These are phyloP conservation scores for Malacosoma neustria DNA, from an alignment of 2,888 invertebrate genomes.

Conservation along the genomic window DNA sequence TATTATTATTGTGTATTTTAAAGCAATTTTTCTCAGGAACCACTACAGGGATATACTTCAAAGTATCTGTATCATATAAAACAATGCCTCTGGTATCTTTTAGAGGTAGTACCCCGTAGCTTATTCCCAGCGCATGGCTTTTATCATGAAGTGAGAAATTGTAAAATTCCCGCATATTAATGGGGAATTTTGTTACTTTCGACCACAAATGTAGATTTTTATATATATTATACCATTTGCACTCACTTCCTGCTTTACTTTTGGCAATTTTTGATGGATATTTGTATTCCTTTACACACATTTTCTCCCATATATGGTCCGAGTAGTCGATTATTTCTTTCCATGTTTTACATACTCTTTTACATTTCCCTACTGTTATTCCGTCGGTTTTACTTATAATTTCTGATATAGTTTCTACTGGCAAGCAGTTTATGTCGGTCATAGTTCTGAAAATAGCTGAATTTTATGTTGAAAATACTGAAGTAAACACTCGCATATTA, in stretches of 20 bases:
- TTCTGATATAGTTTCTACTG: conserved; percentile 46
- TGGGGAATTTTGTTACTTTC: conserved; percentile 24
- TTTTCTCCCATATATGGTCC: conserved; percentile 42
- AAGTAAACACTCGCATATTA: not conserved
- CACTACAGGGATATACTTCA: conserved; percentile 45
- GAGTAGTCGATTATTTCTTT: conserved; percentile 35
- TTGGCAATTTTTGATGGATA: conserved; percentile 45
- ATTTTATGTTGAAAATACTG: conserved; percentile 4
- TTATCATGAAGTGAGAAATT: conserved; percentile 42
- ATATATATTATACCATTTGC: conserved; percentile 48
- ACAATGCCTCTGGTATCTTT: conserved; percentile 41
- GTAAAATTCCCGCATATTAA: conserved; percentile 37
- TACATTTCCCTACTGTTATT: conserved; percentile 35
- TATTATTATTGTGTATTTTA: conserved; percentile 43
- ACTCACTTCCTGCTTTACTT: conserved; percentile 36
- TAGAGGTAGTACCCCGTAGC: conserved; percentile 43
- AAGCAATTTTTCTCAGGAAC: conserved; percentile 39
- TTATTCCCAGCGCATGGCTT: conserved; percentile 36
- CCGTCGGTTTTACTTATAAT: conserved; percentile 43
- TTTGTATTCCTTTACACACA: conserved; percentile 36
- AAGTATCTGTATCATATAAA: conserved; percentile 38
- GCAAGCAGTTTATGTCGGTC: conserved; percentile 31
- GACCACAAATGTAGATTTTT: conserved; percentile 46
- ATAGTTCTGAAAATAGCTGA: too few species aligned
- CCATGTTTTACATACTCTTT: conserved; percentile 48